Base-by-base conservation (phyloP, 2,113 vertebrate genomes). In the Haliaeetus leucogaster region DNA sequence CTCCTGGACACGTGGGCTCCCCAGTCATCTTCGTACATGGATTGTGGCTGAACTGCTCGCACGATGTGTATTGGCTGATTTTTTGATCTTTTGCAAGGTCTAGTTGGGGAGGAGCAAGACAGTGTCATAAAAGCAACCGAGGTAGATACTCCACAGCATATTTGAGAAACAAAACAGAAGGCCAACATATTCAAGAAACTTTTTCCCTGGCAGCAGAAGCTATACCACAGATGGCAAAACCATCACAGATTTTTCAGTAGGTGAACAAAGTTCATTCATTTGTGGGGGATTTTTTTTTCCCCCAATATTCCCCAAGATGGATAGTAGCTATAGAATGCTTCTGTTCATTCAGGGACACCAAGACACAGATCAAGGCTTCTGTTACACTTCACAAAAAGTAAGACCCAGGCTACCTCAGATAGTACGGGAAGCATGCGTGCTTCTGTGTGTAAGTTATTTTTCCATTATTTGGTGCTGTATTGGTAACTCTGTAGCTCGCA, bases 101-200 rank as follows among this genome's bases (percentile, higher is more conserved):
- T 81, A 4, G 7, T 1, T 81, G 59, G 18, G 50, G 11, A 72
- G n/a, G 50, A 83, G n/a, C 2, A 2, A 81, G n/a, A 43, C 16
- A 72, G 22, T 17, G 26, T 47, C 10, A 1, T 78, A 63, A 90
- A 93, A 91, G 29, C 68, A 63, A 43, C 32, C 27, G 20, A 52
- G 32, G 19, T 40, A 70, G 61, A 81, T 89, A 65, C 48, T 85
- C 40, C 53, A 25, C 27, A 27, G 17, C 29, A 6, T 61, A 62
- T 82, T 25, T 81, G 76, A 94, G 63, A 76, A 85, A 50, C 8
- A 47, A 89, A 92, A 63, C 67, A 95, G 92, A 86, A 92, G 59
- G 53, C 43, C 18, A 66, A 4, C 55, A 52, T 47, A 10, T 74
- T 73, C 2, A 4, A 82, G 68, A 86, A 42, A 34, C 52, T 40